Base-by-base conservation (phyloP, 2,888 invertebrate genomes). In the Melieria picta region DNA sequence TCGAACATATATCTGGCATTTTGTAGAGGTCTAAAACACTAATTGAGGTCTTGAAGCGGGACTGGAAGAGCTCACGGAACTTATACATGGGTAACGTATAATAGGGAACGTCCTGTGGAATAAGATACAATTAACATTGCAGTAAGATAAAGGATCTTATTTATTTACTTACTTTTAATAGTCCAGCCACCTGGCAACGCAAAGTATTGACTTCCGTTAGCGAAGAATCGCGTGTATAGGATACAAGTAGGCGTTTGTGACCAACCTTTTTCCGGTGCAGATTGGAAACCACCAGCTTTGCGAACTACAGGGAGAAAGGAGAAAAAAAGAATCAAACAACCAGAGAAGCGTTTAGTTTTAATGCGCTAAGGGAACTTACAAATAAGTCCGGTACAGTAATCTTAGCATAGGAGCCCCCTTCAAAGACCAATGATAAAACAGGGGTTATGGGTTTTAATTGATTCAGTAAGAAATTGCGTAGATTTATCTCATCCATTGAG, bases 201-300 rank as follows among this genome's bases (percentile, higher is more conserved):
- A 91, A 83, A 30, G 91, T 89, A 72, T 90, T 90, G 4, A 90
- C 89, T 86, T 91, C 91, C 7, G 90, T 89, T 7, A 89, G 87
- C 57, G 89, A 89, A 58, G 88, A 89, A 75, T 86, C 87, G 71
- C 91, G 90, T 42, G 90, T 90, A 80, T 92, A 91, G 1, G 93
- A 91, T 76, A 95, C 94, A 74, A 92, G 88, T 80, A 95, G 93
- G 69, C 94, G 89, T 81, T 93, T 94, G 81, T 91, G 91, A 11
- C 95, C 95, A 79, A 95, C 89, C 87, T 93, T 94, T 78, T 91
- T 91, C 63, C 94, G 90, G 81, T 95, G 94, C 75, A 95, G 88
- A 81, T 93, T 92, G 4, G 94, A 93, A 64, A 95, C 94, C 47
- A 93, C 92, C 77, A 89, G 90, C 79, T 91, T 91, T 9, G 91